These are phyloP conservation scores for Meleagris gallopavo DNA, from an alignment of 2,113 vertebrate species.

Conservation along the genomic window DNA sequence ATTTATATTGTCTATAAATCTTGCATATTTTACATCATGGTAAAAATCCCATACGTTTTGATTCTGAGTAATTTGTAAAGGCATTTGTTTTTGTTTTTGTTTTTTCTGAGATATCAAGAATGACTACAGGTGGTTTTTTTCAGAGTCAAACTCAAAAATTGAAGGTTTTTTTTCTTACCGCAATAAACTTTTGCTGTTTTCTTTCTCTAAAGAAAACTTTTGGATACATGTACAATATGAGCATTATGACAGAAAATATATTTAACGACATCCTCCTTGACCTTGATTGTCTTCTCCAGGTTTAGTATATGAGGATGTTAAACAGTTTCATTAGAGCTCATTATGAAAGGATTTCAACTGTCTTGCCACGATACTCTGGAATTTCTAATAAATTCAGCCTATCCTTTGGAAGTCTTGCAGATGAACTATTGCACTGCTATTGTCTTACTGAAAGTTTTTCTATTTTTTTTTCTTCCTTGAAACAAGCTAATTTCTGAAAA, in stretches of 20 bases:
- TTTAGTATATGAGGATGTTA: slow-evolving; percentile 34
- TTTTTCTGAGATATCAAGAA: slow-evolving; percentile 37
- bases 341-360: slow-evolving; percentile 28
- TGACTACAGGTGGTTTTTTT: neutral
- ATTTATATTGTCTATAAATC: slow-evolving; percentile 48
- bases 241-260: neutral
- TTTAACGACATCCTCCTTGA: neutral
- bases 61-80: neutral
- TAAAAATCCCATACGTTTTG: slow-evolving; percentile 25
- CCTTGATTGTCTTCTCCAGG: slow-evolving; percentile 46
- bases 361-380: slow-evolving; percentile 5
- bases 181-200: neutral
- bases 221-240: slow-evolving; percentile 21
- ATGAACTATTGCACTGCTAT: neutral
- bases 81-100: neutral
- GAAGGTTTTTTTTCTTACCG: neutral
- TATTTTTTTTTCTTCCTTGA: neutral
- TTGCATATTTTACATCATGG: slow-evolving; percentile 14
- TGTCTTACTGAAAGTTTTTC: slow-evolving; percentile 24
- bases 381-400: neutral
- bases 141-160: slow-evolving; percentile 22
- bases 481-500: slow-evolving; percentile 69
- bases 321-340: slow-evolving; percentile 40
- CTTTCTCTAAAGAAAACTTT: slow-evolving; percentile 4
- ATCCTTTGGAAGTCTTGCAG: slow-evolving; percentile 23